Evolutionary conservation across 2,888 invertebrate species (phyloP).

Genomic region (Lasioglossum calceatum): DNA sequence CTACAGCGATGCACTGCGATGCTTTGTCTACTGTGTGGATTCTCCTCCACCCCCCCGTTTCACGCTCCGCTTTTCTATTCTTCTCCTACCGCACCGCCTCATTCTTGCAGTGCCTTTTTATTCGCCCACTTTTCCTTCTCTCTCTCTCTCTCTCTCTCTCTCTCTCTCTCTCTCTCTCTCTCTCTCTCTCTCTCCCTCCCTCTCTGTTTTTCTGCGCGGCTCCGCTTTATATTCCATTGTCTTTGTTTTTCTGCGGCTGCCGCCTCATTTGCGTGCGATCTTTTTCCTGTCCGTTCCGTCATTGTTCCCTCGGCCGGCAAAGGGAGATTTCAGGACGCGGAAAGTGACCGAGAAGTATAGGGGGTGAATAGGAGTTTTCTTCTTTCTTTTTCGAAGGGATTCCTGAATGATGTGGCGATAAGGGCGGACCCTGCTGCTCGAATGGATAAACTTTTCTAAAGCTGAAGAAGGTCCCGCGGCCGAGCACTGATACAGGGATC

Average conservation of each 20-base stretch:
- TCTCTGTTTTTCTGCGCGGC: too few species aligned
- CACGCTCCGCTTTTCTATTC: neutral
- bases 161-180: neutral
- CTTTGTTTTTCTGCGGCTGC: too few species aligned
- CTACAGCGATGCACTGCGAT: neutral
- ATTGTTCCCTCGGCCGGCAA: neutral
- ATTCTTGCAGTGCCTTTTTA: neutral
- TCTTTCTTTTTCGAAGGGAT: neutral
- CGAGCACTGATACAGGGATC: neutral
- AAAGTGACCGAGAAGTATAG: neutral
- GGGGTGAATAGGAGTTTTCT: neutral
- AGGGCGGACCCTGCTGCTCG: neutral
- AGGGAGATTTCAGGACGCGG: neutral
- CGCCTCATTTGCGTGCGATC: neutral
- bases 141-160: neutral
- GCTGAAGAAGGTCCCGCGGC: neutral
- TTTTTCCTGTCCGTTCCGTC: neutral
- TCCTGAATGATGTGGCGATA: conserved; percentile 22
- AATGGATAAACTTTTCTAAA: conserved; percentile 14
- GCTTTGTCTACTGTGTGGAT: neutral
- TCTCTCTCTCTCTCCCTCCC: too few species aligned
- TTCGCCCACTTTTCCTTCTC: too few species aligned
- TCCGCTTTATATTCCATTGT: neutral
- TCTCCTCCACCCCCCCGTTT: neutral
- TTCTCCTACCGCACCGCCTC: neutral